Base-by-base conservation (phyloP, 2,113 vertebrate species). In the Scartelaos histophorus region DNA sequence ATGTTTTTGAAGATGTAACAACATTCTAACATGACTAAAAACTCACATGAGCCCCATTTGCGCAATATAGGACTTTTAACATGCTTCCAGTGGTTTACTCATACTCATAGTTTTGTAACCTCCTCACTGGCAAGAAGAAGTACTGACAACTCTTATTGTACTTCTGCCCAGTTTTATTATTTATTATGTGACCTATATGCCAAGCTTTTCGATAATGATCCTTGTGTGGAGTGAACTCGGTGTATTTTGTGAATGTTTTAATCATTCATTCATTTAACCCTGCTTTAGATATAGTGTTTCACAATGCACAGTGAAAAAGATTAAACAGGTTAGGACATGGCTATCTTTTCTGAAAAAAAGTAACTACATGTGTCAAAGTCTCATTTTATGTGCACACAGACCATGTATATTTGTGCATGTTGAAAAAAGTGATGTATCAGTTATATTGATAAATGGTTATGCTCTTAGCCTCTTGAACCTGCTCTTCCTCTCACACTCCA, bases 401-500 rank as follows among this genome's bases (percentile, higher is more conserved):
- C 22, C 49, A 69, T 60, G 43, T 67, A 75, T 49, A 66, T 66
- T 80, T 19, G 38, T 64, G 17, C 17, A 17, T 13, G 61, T 21
- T 11, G 60, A 62, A 19, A 15, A 35, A 62, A 11, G 60, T 62
- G 15, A 62, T 35, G 34, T 13, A 0, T 64, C 19, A n/a, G 61
- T 64, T 38, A 11, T 35, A 64, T 13, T n/a, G 29, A 38, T n/a
- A 11, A 64, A 64, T 64, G 34, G 61, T 64, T 64, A 38, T 64
- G 61, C 9, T 64, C 61, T 64, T 64, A 64, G 11, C 61, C 61
- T 64, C 3, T 11, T 43, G 29, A 38, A 34, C 58, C 34, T 35
- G 60, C 19, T 64, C 60, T 38, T 64, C 17, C 61, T 38, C 71
- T 83, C 79, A 85, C 71, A 78, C 73, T 57, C 79, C 58, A 64